Evolutionary conservation across 2,113 vertebrate genomes (phyloP).

Genomic region (Tichodroma muraria): DNA sequence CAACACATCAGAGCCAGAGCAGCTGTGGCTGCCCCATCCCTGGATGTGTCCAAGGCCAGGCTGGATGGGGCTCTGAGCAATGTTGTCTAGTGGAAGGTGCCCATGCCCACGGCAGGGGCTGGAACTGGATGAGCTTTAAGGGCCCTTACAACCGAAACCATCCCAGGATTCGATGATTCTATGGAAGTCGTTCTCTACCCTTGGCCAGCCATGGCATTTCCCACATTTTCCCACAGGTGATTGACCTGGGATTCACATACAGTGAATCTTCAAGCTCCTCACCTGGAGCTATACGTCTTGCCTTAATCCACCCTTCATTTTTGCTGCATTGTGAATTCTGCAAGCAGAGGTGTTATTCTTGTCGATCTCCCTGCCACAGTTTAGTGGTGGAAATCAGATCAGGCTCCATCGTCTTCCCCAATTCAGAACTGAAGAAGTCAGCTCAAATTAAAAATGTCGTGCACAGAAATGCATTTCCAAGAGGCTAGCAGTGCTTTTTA

Average conservation of each 20-base stretch:
- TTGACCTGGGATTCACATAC: not conserved
- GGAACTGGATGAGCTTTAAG: not conserved
- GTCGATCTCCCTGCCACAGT: not conserved
- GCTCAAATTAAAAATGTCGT: not conserved
- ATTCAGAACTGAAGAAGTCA: not conserved
- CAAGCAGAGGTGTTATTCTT: rapidly evolving
- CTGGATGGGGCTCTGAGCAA: not conserved
- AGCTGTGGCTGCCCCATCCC: not conserved
- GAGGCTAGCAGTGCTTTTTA: not conserved
- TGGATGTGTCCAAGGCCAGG: not conserved
- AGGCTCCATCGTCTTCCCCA: not conserved
- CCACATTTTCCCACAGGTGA: not conserved
- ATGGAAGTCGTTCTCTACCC: not conserved
- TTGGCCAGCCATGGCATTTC: not conserved
- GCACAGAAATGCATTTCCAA: not conserved
- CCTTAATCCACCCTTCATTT: not conserved
- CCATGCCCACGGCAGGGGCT: not conserved
- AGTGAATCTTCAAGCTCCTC: not conserved
- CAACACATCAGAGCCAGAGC: not conserved
- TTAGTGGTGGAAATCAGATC: not conserved
- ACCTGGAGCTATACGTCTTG: not conserved
- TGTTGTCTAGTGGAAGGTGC: not conserved
- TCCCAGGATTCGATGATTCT: not conserved
- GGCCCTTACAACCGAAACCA: not conserved
- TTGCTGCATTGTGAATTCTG: not conserved